Conservation (phyloP, 2,113 vertebrate species). For the Theristicus caerulescens region DNA sequence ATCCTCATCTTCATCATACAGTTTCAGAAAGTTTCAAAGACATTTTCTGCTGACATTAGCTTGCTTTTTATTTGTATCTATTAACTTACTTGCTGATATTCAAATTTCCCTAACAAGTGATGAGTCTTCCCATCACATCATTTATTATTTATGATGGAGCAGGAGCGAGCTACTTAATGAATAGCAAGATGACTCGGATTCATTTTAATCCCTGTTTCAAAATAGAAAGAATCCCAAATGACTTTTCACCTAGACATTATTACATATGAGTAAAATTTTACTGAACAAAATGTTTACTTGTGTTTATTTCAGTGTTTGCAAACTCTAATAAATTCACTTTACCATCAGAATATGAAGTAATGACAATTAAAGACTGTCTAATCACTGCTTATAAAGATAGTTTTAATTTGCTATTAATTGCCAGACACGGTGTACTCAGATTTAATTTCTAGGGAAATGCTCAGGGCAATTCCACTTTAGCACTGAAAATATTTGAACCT, state of each 20-base stretch:
- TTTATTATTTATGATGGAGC: conserved; percentile 10
- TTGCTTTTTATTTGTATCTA: neutral
- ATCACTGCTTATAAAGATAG: neutral
- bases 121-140: neutral
- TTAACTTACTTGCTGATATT: neutral
- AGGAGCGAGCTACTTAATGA: neutral
- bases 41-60: neutral
- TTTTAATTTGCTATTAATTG: conserved; percentile 8
- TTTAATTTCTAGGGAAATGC: neutral
- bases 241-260: neutral
- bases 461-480: neutral
- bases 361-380: neutral
- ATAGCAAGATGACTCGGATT: neutral
- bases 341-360: neutral
- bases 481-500: neutral
- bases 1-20: neutral
- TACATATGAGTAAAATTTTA: neutral
- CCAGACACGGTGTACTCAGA: neutral
- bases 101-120: neutral
- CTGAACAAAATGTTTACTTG: neutral
- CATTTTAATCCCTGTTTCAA: neutral
- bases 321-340: neutral
- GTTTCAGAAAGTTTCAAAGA: neutral
- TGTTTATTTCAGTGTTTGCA: neutral
- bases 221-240: neutral